These are phyloP conservation scores for Entelurus aequoreus DNA, from an alignment of 2,113 vertebrate species.

Conservation along the genomic window DNA sequence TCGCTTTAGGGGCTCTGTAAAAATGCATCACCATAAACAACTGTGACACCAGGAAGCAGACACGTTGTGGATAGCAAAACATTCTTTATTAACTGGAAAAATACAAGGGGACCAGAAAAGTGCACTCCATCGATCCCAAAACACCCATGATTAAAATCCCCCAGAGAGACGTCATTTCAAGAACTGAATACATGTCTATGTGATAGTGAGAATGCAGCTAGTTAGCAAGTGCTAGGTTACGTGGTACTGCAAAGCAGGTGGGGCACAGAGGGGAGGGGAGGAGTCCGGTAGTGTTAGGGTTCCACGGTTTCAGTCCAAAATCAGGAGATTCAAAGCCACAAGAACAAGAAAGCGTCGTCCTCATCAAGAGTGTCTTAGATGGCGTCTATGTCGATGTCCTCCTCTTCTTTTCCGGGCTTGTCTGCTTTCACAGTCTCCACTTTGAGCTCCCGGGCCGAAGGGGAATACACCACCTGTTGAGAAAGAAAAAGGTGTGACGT, in stretches of 20 bases:
- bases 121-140: constrained; percentile 60
- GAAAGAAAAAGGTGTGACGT: neutral
- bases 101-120: constrained; percentile 54
- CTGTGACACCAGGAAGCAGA: neutral
- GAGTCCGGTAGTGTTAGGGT: constrained; percentile 2
- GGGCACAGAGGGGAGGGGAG: neutral
- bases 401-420: constrained; percentile 80
- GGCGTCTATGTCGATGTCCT: constrained; percentile 98
- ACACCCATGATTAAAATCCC: constrained; percentile 56
- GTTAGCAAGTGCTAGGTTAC: constrained; percentile 56
- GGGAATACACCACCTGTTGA: constrained; percentile 89
- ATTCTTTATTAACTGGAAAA: constrained; percentile 72
- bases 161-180: constrained; percentile 41
- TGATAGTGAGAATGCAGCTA: constrained; percentile 57
- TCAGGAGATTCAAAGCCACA: constrained; percentile 43
- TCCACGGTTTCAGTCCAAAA: constrained; percentile 33
- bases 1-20: too few species aligned
- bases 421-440: constrained; percentile 90
- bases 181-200: constrained; percentile 48
- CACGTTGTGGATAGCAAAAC: constrained; percentile 61
- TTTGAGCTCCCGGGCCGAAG: constrained; percentile 88
- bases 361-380: constrained; percentile 74
- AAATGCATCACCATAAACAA: neutral
- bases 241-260: constrained; percentile 57
- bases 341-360: constrained; percentile 34